These are phyloP conservation scores for Artemia franciscana DNA, from an alignment of 1,140 invertebrate genomes.

Conservation along the genomic window DNA sequence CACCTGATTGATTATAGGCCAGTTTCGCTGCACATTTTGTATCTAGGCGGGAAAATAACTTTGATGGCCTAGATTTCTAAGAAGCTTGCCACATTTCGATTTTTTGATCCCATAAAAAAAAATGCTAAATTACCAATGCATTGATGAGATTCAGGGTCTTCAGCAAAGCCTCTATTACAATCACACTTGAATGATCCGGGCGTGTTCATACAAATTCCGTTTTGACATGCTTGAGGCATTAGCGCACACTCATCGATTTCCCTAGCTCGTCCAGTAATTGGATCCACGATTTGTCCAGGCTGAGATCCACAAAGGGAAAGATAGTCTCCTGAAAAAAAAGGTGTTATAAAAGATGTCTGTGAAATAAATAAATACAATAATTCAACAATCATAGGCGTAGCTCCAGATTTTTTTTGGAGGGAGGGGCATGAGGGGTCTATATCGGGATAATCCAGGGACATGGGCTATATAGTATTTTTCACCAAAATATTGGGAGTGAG, in stretches of 20 bases:
- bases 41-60: too few relatives aligned
- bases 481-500: background rate
- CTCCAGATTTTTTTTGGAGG: background rate
- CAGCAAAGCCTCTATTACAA: conserved; percentile 40
- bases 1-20: too few relatives aligned
- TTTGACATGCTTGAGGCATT: conserved; percentile 59
- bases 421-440: too few relatives aligned
- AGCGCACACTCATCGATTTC: conserved; percentile 57
- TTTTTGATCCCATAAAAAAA: conserved; percentile 38
- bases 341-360: background rate
- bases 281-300: conserved; percentile 46
- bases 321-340: conserved; percentile 3
- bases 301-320: conserved; percentile 7
- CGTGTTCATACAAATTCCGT: conserved; percentile 55
- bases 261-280: conserved; percentile 43
- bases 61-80: too few relatives aligned
- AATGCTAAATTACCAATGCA: conserved; percentile 32
- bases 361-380: background rate
- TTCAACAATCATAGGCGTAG: background rate
- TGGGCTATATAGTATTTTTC: too few relatives aligned
- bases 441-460: too few relatives aligned
- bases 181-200: conserved; percentile 46
- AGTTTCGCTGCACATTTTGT: too few relatives aligned
- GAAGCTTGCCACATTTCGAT: too few relatives aligned
- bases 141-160: conserved; percentile 46